These are phyloP conservation scores for Callipepla californica DNA, from an alignment of 2,113 vertebrate genomes.

Conservation along the genomic window DNA sequence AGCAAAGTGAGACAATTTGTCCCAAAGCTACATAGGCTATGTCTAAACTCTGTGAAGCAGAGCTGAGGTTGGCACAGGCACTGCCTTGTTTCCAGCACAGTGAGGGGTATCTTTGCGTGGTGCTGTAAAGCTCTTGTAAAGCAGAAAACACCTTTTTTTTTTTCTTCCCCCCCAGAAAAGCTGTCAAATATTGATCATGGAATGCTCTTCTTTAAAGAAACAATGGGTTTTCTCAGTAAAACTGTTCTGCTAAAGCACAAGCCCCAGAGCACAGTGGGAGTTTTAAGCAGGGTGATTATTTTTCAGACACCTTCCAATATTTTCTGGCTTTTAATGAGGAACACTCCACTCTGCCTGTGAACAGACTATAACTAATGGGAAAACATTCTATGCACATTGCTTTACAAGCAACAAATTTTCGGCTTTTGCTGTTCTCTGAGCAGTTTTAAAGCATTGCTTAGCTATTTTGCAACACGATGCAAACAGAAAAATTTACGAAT, in stretches of 20 bases:
- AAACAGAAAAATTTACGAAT: not conserved
- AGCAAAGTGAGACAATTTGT: not conserved
- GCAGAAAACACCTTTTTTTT: not conserved
- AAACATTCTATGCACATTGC: not conserved
- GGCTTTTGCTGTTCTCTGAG: not conserved
- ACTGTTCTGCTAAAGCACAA: not conserved
- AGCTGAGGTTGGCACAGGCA: not conserved
- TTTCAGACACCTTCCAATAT: constrained; percentile 5
- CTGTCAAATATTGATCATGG: not conserved
- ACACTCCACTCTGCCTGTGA: constrained; percentile 1
- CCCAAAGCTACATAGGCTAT: not conserved
- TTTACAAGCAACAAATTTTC: constrained; percentile 11
- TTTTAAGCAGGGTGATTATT: not conserved
- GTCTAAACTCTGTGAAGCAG: not conserved
- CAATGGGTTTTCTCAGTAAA: not conserved
- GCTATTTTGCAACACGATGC: not conserved
- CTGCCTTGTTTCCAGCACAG: not conserved
- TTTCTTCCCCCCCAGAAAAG: not conserved
- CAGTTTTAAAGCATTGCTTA: not conserved
- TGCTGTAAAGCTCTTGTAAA: not conserved
- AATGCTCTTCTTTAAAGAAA: not conserved
- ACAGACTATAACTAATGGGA: not conserved
- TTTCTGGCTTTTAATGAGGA: constrained; percentile 4
- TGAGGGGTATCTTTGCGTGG: not conserved
- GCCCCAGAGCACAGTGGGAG: not conserved